Conservation (phyloP, 2,113 vertebrate genomes). For the Lophius piscatorius region DNA sequence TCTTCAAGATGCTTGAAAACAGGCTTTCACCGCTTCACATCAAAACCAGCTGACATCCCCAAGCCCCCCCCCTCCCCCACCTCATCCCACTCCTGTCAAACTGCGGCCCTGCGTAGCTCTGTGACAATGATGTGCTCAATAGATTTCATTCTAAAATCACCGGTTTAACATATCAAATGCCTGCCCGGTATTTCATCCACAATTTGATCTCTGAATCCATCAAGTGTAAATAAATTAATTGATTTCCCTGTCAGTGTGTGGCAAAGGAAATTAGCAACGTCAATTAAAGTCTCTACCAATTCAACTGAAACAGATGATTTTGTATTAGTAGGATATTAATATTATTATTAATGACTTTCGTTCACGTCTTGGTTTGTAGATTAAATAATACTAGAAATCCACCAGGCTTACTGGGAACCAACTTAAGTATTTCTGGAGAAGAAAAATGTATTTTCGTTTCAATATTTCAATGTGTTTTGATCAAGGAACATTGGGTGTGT, state of each 20-base stretch:
- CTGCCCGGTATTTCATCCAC: not conserved
- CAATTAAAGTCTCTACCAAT: not conserved
- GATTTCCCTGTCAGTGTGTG: not conserved
- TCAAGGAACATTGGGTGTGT: too few species aligned
- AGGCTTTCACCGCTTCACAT: constrained; percentile 75
- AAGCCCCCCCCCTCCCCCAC: constrained; percentile 10
- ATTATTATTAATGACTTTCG: too few species aligned
- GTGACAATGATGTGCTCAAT: constrained; percentile 44
- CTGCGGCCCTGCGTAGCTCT: constrained; percentile 14
- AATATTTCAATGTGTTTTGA: too few species aligned
- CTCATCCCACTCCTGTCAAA: constrained; percentile 26
- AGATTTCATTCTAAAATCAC: constrained; percentile 55
- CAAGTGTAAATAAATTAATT: not conserved
- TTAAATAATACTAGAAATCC: too few species aligned
- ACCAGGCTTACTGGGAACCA: too few species aligned
- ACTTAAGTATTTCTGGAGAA: too few species aligned
- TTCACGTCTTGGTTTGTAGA: too few species aligned
- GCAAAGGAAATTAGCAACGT: not conserved
- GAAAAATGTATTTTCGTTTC: too few species aligned
- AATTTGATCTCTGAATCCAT: not conserved
- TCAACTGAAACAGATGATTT: not conserved
- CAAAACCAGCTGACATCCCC: constrained; percentile 83
- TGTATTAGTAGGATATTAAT: too few species aligned
- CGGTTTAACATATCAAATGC: constrained; percentile 69
- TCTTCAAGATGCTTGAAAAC: constrained; percentile 60